Conservation (phyloP, 2,113 vertebrate species). For the Sceloporus undulatus region DNA sequence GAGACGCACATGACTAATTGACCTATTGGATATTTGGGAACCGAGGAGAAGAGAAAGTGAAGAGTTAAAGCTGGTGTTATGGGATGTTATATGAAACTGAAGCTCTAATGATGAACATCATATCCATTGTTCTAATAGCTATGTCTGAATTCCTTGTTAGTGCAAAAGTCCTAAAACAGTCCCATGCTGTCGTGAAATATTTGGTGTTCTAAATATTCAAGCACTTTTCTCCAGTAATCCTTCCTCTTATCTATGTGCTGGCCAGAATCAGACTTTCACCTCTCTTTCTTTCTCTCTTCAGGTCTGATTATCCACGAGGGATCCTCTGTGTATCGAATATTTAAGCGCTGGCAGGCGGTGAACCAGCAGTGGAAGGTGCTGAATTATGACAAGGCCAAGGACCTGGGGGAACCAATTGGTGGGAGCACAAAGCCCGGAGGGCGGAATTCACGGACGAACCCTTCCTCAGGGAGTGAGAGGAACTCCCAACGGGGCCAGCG, state of each 20-base stretch:
- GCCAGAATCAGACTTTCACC: not conserved
- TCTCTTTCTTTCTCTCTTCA: constrained; percentile 53
- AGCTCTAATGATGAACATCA: too few species aligned
- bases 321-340: constrained; percentile 93
- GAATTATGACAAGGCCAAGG: constrained; percentile 94
- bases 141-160: not conserved
- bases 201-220: not conserved
- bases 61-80: not conserved
- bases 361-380: constrained; percentile 97
- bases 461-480: constrained; percentile 80
- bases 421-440: constrained; percentile 80
- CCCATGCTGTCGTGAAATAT: not conserved
- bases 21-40: not conserved
- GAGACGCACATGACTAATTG: too few species aligned
- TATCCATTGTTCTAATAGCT: not conserved
- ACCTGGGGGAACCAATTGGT: constrained; percentile 88
- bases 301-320: constrained; percentile 95
- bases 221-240: not conserved
- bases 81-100: not conserved
- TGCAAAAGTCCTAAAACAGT: not conserved
- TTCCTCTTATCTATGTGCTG: not conserved
- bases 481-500: constrained; percentile 83
- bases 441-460: constrained; percentile 82
- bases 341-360: constrained; percentile 95
- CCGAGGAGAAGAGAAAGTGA: not conserved